A percentile compares a stretch with the other conserved stretches of the same genome.
Evolutionary conservation across 1,140 invertebrate genomes (phyloP).

Genomic region (Drosophila watanabei): DNA sequence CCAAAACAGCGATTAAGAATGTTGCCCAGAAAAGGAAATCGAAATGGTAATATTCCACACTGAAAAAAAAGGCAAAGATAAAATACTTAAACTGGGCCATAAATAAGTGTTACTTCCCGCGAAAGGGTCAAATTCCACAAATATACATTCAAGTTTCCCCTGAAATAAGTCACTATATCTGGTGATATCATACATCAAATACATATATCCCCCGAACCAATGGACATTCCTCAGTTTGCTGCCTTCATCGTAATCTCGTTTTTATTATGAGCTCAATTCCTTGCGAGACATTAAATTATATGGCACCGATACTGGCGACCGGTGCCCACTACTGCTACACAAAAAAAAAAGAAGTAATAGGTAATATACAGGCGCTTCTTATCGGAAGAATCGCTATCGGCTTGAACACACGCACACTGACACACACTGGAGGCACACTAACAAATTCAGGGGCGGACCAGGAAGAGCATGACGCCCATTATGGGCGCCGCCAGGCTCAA

Average conservation of each 20-base stretch:
- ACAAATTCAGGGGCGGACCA: slow-evolving; percentile 37
- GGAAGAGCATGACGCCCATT: slow-evolving; percentile 21
- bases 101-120: not conserved
- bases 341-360: slow-evolving; percentile 11
- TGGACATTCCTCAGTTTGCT: not conserved
- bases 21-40: not conserved
- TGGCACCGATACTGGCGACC: slow-evolving; percentile 25
- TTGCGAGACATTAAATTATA: slow-evolving; percentile 44
- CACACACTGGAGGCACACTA: not conserved
- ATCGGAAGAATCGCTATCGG: slow-evolving; percentile 19
- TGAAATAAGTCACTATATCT: not conserved
- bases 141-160: not conserved
- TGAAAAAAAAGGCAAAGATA: not conserved
- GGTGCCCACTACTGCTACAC: not conserved
- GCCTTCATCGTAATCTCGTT: slow-evolving; percentile 30
- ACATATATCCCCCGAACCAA: not conserved
- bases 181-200: not conserved
- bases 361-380: slow-evolving; percentile 16
- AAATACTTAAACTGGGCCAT: not conserved
- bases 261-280: slow-evolving; percentile 51
- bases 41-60: not conserved
- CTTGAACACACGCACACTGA: slow-evolving; percentile 6
- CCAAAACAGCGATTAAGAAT: not conserved
- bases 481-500: slow-evolving; percentile 21
- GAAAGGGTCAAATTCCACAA: not conserved